Percentiles rank a stretch among this genome's conserved stretches.
phyloP scores from a whole-genome alignment of 2,797 vertebrate species.

The Vultur gryphus region DNA sequence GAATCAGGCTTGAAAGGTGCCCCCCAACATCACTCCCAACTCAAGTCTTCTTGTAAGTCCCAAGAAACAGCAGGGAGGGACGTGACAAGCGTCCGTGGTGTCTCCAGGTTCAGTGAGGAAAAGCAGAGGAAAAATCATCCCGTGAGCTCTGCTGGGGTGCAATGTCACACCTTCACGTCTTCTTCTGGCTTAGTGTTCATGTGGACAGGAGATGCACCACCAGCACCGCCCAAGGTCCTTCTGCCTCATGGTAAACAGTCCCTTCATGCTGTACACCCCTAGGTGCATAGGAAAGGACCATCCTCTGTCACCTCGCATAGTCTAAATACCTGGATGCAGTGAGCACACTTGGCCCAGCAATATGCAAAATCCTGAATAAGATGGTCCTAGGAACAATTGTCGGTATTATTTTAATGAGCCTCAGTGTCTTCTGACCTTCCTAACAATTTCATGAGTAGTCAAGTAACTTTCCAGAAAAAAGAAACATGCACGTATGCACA shows the following conservation, averaged over 20 bases:
- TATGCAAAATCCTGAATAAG: neutral
- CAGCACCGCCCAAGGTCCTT: neutral
- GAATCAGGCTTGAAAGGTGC: neutral
- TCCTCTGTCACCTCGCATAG: neutral
- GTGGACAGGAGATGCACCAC: neutral
- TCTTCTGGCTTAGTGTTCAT: neutral
- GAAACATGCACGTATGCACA: accelerated
- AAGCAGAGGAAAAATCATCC: neutral
- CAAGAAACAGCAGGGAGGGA: neutral
- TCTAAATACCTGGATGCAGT: neutral
- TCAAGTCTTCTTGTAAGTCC: neutral
- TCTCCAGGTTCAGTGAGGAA: neutral
- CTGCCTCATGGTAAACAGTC: neutral
- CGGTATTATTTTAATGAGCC: neutral
- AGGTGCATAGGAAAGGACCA: neutral
- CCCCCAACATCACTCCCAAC: neutral
- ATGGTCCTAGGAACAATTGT: neutral
- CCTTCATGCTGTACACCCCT: accelerated
- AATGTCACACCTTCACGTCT: neutral
- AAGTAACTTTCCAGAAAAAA: neutral
- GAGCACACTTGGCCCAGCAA: neutral
- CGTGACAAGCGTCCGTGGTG: neutral
- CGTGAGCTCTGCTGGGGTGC: accelerated
- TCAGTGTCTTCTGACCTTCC: neutral
- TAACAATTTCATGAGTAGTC: neutral